Conservation (phyloP, 2,797 vertebrate species). For the Spondyliosoma cantharus region DNA sequence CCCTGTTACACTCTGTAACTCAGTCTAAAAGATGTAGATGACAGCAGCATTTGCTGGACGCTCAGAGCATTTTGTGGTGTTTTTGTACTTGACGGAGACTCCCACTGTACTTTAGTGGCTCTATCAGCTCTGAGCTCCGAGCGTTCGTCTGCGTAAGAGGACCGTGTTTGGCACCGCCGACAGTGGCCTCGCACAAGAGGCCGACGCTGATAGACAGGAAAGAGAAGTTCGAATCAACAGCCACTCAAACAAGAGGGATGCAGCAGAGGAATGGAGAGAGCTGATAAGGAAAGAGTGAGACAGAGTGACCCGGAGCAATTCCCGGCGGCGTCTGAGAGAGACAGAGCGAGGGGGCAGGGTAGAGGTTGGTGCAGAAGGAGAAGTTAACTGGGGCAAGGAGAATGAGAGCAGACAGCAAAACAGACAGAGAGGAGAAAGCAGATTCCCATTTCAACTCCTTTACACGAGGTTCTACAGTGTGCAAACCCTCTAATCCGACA, state of each 20-base stretch:
- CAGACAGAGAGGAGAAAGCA: constrained; percentile 37
- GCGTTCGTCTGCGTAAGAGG: constrained; percentile 25
- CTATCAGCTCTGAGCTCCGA: constrained; percentile 36
- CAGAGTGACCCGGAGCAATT: constrained; percentile 68
- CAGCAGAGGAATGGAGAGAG: constrained; percentile 66
- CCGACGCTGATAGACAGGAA: constrained; percentile 39
- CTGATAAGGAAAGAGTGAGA: constrained; percentile 71
- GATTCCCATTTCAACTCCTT: constrained; percentile 35
- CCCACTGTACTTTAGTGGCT: constrained; percentile 33
- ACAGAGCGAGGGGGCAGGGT: constrained; percentile 33
- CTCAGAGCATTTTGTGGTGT: constrained; percentile 62
- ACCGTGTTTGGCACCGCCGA: constrained; percentile 53
- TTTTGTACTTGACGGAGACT: constrained; percentile 47
- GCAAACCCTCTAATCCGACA: background rate
- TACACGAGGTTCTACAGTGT: constrained; percentile 4
- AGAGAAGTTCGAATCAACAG: constrained; percentile 49
- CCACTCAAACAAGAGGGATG: constrained; percentile 47
- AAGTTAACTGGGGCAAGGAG: constrained; percentile 57
- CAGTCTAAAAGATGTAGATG: constrained; percentile 41
- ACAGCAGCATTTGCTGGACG: constrained; percentile 29
- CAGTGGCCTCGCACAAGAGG: constrained; percentile 18
- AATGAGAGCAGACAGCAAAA: constrained; percentile 55
- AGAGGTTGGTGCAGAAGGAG: constrained; percentile 45
- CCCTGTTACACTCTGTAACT: constrained; percentile 29
- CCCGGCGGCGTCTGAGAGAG: constrained; percentile 53